Evolutionary conservation across 2,797 vertebrate genomes (phyloP), one percentile per base, ranked within the genome.

Genomic region (Coilia nasus): DNA sequence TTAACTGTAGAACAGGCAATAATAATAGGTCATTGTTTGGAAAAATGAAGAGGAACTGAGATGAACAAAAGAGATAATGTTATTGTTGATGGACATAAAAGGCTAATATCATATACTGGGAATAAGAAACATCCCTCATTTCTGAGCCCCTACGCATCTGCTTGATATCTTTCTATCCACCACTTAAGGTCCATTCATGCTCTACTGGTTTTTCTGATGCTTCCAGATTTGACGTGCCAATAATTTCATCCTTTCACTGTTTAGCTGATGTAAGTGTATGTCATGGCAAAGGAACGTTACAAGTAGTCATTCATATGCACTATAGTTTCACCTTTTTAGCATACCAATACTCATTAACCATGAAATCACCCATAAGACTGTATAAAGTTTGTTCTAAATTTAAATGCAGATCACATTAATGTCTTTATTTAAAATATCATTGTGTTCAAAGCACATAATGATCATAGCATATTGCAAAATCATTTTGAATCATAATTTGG

Each of bases 401-500:
- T 19, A 60, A 60, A n/a, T 35, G 67, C 11, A 71, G 6, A 71
- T 71, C 25, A 17, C 6, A 28, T 28, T 31, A 71, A 31, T 35
- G 28, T 35, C 11, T 71, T 71, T 15, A 71, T 17, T 28, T 12
- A 28, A 31, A 71, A 31, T 17, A 25, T 10, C 15, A 1, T 12
- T 67, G 2, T 67, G 62, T 28, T 28, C 23, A 67, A 54, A 54
- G 50, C 50, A 54, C 50, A 54, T 47, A 3, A 47, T 71, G 11
- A 71, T 71, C 64, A 35, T 3, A 71, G 15, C 28, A 71, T 71
- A 64, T 64, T 25, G 25, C n/a, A 2, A 9, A 10, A 25, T 28
- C 15, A 78, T 78, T 41, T 78, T 71, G 10, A 71, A 71, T 35
- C 25, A 78, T 78, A 41, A 4, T 75, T 35, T 75, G 67, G 71